Base-by-base conservation (phyloP, 37 sponge, comb jelly and placozoan species). In the Mnemiopsis leidyi region DNA sequence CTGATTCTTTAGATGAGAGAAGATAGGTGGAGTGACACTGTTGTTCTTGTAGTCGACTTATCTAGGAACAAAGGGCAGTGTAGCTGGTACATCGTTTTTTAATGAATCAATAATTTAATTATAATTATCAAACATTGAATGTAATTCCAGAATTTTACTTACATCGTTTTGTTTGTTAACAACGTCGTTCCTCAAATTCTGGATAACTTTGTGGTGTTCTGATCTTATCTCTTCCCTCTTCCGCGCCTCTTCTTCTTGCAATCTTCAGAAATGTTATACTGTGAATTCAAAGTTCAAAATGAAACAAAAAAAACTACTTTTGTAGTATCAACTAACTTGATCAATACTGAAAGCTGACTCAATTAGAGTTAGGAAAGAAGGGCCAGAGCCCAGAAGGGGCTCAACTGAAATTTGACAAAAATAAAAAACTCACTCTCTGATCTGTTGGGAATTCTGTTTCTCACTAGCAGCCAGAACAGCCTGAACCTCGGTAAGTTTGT, bases 41-140 rank as follows among this genome's bases (percentile, higher is more conserved):
- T 28, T 77, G 79, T 32, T 77, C 79, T 34, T 77, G 79, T 77
- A 77, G 3, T 20, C 32, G 79, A 20, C 33, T 77, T 3, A 77
- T 9, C 79, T 77, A 25, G 29, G 61, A n/a, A n/a, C n/a, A n/a
- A n/a, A n/a, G n/a, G n/a, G n/a, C n/a, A n/a, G n/a, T n/a, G n/a
- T n/a, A n/a, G n/a, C n/a, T n/a, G n/a, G n/a, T n/a, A n/a, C n/a
- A n/a, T n/a, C n/a, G n/a, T n/a, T n/a, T n/a, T n/a, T n/a, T n/a
- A n/a, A n/a, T n/a, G n/a, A n/a, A n/a, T n/a, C n/a, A n/a, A n/a
- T n/a, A n/a, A n/a, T n/a, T n/a, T n/a, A n/a, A n/a, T n/a, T n/a
- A n/a, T n/a, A n/a, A n/a, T n/a, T n/a, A n/a, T n/a, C n/a, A n/a
- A n/a, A n/a, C n/a, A n/a, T n/a, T n/a, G n/a, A n/a, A n/a, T n/a